Percentiles rank a stretch among this genome's conserved stretches.
These are phyloP conservation scores for Peromyscus melanophrys DNA, from an alignment of 2,797 vertebrate genomes.

Conservation along the genomic window DNA sequence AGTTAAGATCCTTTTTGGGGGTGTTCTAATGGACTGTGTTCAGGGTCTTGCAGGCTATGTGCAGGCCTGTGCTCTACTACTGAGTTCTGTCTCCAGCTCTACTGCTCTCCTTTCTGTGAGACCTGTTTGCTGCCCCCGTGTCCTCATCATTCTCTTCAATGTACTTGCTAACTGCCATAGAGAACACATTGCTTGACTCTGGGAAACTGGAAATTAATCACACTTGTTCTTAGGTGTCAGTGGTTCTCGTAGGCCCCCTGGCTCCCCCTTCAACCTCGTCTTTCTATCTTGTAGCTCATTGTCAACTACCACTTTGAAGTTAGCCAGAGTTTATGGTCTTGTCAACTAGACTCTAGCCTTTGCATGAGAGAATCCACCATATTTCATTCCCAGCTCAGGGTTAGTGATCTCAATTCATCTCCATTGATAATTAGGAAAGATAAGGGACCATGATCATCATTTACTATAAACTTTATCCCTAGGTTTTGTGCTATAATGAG, in stretches of 20 bases:
- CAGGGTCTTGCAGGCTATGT: background rate
- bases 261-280: background rate
- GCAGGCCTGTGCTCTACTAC: background rate
- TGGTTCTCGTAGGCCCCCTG: background rate
- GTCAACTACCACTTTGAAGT: background rate
- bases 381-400: background rate
- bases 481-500: background rate
- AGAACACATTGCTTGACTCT: background rate
- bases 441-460: background rate
- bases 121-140: background rate
- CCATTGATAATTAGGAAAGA: background rate
- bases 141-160: conserved; percentile 40
- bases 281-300: background rate
- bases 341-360: background rate
- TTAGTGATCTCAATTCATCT: background rate
- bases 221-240: background rate
- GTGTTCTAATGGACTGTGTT: background rate
- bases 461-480: background rate
- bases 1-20: background rate
- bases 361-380: background rate
- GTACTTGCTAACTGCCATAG: conserved; percentile 3
- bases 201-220: conserved; percentile 12
- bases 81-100: background rate
- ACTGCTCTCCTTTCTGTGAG: background rate
- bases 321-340: background rate